Percentiles rank a stretch among this genome's conserved stretches.
Evolutionary conservation across 2,888 invertebrate genomes (phyloP).

Genomic region (Drosophila seclusa): DNA sequence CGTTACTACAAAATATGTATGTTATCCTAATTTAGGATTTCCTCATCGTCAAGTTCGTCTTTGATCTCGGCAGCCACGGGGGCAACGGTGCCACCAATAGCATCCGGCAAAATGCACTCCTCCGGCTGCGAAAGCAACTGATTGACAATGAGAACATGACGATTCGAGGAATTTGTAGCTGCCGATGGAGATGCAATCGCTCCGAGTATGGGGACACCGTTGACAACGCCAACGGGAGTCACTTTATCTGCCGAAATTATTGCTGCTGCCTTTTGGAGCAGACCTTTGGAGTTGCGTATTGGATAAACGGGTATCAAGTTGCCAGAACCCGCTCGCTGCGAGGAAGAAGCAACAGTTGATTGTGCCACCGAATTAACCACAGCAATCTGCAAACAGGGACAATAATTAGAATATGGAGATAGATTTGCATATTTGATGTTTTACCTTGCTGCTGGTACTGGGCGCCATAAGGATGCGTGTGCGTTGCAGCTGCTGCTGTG

Average conservation of each 20-base stretch:
- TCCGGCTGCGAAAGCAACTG: constrained; percentile 51
- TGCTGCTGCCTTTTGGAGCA: not conserved
- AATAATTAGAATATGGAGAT: too few species aligned
- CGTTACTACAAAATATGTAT: not conserved
- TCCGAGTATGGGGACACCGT: not conserved
- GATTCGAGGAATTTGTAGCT: constrained; percentile 21
- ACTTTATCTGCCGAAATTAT: not conserved
- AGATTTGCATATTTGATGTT: not conserved
- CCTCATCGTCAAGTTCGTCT: constrained; percentile 62
- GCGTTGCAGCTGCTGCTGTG: constrained; percentile 9
- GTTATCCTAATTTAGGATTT: constrained; percentile 32
- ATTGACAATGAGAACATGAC: constrained; percentile 51
- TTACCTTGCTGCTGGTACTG: constrained; percentile 15
- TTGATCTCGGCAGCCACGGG: constrained; percentile 48
- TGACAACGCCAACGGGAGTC: constrained; percentile 1
- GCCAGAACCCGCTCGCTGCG: constrained; percentile 8
- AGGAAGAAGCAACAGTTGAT: not conserved
- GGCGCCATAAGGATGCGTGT: not conserved
- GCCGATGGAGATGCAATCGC: not conserved
- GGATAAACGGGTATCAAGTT: constrained; percentile 7
- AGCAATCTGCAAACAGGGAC: not conserved
- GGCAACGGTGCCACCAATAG: constrained; percentile 2
- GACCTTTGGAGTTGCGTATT: not conserved
- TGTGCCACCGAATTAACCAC: not conserved
- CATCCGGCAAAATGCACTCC: constrained; percentile 62